Evolutionary conservation across 1,140 invertebrate genomes (phyloP), one percentile per base, ranked within the genome.

Genomic region (Wiebesia pumilae): DNA sequence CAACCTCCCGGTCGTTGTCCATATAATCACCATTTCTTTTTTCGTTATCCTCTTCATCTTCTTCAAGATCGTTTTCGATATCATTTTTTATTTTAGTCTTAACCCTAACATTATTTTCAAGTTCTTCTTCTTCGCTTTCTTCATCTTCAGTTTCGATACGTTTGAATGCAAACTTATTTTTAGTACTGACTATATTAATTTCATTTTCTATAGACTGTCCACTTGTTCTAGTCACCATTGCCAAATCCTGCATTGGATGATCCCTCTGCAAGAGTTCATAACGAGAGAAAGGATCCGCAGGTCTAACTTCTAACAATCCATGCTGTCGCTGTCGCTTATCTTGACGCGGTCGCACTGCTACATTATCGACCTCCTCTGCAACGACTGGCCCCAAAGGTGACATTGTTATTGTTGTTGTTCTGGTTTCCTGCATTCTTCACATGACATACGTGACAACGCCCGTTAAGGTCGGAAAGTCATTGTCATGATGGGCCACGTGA

Each of bases 391-490:
- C 92, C 65, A 93, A 81, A 38, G 93, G 92, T 88, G 92, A 92
- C 91, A 91, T 91, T 85, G 90, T 91, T 87, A 21, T 21, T 40
- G 38, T n/a, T 10, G 81, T 33, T 19, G 79, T 38, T 71, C 51
- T 40, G 35, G 79, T 14, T 86, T 93, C 91, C 85, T 93, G 93
- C 93, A 93, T 94, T 87, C 89, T 93, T 91, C 90, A 82, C 85
- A 77, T 82, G 40, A 35, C 12, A 35, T 24, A 33, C 6, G n/a
- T 21, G 6, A 3, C 43, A n/a, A 35, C 40, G 30, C 30, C 47
- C 19, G 19, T 83, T 51, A 71, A 58, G 51, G 54, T 51, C 30
- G 24, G 54, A 24, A 19, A 19, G 33, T 14, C 6, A 38, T 30
- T 43, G 35, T 30, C 9, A 4, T 35, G 7, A 65, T 9, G 65